Evolutionary conservation across 2,888 invertebrate genomes (phyloP), one percentile per base, ranked within the genome.

Genomic region (Drosophila fungiperda): DNA sequence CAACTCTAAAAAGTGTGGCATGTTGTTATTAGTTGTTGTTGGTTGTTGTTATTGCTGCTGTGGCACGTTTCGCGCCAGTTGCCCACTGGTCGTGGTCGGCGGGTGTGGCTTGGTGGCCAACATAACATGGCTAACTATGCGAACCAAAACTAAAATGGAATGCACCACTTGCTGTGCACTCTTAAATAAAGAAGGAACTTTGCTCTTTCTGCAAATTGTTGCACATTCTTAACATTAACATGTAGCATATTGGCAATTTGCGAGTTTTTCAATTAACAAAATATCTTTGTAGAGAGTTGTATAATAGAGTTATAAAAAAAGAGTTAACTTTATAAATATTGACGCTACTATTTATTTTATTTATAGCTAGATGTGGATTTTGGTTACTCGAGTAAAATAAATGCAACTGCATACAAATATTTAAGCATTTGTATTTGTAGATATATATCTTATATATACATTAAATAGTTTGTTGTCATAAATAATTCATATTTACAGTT

Each of bases 1-100:
- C 72, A 68, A 72, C 64, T 68, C 64, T 63, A 64, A 73, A 83
- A 83, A 83, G 69, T 89, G 82, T 87, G 85, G 87, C 84, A 88
- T 76, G 78, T 73, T 75, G 80, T 40, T 67, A 52, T 54, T 50
- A 38, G 55, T 48, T 63, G n/a, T 49, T 72, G 59, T 66, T 66
- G 29, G 29, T 52, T 42, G 42, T 52, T 17, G 58, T 60, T 53
- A 29, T 45, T 66, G 38, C 54, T 42, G 53, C 53, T 76, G 75
- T 70, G 71, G 73, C 88, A 75, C 76, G 74, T 81, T 66, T 71
- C 78, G 71, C 68, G 70, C 69, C 32, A 73, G 73, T 77, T 77
- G 70, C 59, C 62, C 54, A 55, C 71, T n/a, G 58, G 82, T 83
- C 89, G 89, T 89, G 84, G 60, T 55, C 58, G 32, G 67, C 59